A percentile compares a stretch with the other conserved stretches of the same genome.
Evolutionary conservation across 2,888 invertebrate genomes (phyloP).

Genomic region (Lithophane leautieri): DNA sequence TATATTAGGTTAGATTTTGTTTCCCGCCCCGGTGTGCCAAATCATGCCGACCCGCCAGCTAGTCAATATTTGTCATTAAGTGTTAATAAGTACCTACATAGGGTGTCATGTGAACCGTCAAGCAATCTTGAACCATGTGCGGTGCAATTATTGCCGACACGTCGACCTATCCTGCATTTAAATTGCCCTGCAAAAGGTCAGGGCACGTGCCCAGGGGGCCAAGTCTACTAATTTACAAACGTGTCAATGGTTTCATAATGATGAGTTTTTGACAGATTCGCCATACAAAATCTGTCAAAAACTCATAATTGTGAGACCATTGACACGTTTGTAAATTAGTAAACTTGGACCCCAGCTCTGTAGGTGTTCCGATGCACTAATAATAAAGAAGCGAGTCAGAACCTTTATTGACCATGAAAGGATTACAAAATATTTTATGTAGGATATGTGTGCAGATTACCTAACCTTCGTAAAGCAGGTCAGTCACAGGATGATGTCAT

Average conservation of each 20-base stretch:
- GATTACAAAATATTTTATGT: background rate
- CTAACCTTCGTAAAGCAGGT: constrained; percentile 40
- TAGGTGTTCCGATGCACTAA: background rate
- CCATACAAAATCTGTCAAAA: too few relatives aligned
- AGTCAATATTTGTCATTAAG: too few relatives aligned
- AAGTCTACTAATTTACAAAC: too few relatives aligned
- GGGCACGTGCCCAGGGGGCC: too few relatives aligned
- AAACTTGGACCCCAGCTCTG: too few relatives aligned
- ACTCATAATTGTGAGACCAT: too few relatives aligned
- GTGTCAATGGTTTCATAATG: too few relatives aligned
- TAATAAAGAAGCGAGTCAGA: constrained; percentile 4
- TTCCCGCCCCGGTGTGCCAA: too few relatives aligned
- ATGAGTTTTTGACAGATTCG: too few relatives aligned
- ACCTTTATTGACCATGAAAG: background rate
- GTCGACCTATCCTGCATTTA: background rate
- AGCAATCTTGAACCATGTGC: background rate
- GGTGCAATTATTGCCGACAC: background rate
- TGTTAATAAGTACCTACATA: too few relatives aligned
- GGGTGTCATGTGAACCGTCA: background rate
- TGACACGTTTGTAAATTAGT: too few relatives aligned
- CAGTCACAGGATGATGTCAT: constrained; percentile 43
- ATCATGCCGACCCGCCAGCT: too few relatives aligned
- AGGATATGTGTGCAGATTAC: constrained; percentile 6
- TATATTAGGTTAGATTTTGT: background rate
- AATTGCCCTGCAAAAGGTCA: background rate